A percentile compares a stretch with the other conserved stretches of the same genome.
Evolutionary conservation across 2,888 invertebrate genomes (phyloP).

Genomic region (Trissolcus brochymenae): DNA sequence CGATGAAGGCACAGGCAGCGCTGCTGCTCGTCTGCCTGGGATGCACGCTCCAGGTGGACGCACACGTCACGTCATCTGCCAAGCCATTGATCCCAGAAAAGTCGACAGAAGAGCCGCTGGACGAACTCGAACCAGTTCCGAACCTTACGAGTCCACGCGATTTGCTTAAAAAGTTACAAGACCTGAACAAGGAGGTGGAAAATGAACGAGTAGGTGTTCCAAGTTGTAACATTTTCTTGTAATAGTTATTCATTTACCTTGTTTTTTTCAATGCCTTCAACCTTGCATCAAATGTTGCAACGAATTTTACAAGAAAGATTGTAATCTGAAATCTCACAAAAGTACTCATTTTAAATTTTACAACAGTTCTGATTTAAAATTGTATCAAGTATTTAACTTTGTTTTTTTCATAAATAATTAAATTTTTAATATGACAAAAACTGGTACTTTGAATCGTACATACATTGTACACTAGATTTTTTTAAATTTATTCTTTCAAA

Average conservation of each 20-base stretch:
- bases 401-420: too few relatives aligned
- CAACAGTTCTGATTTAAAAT: too few relatives aligned
- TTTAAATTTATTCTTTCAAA: too few relatives aligned
- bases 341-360: neutral
- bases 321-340: neutral
- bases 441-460: too few relatives aligned
- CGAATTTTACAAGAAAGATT: too few relatives aligned
- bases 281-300: too few relatives aligned
- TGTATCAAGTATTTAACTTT: too few relatives aligned
- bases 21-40: slow-evolving; percentile 64
- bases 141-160: slow-evolving; percentile 63
- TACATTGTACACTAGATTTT: too few relatives aligned
- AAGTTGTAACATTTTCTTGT: neutral
- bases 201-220: slow-evolving; percentile 61
- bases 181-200: slow-evolving; percentile 65
- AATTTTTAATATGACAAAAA: too few relatives aligned
- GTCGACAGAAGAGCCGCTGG: neutral
- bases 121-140: slow-evolving; percentile 34
- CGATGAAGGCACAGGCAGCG: slow-evolving; percentile 67
- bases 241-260: too few relatives aligned
- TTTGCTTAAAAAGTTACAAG: slow-evolving; percentile 67
- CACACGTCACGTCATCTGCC: neutral
- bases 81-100: slow-evolving; percentile 6
- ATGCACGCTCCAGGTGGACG: slow-evolving; percentile 31
- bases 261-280: too few relatives aligned